Evolutionary conservation across 2,888 invertebrate species (phyloP).

Genomic region (Syritta pipiens): DNA sequence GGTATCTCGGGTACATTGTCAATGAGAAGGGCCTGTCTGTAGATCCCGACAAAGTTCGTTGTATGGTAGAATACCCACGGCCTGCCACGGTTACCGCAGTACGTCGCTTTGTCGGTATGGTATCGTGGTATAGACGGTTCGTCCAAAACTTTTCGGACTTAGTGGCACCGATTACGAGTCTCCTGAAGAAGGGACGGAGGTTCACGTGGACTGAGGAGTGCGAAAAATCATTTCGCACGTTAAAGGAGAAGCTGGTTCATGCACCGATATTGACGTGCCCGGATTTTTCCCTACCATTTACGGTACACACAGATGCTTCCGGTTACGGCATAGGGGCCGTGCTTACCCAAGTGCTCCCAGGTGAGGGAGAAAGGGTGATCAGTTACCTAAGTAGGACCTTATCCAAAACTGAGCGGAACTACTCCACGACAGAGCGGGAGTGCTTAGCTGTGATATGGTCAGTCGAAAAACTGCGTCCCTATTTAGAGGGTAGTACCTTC

Average conservation of each 20-base stretch:
- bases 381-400: conserved; percentile 29
- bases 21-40: conserved; percentile 16
- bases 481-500: conserved; percentile 43
- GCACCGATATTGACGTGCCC: conserved; percentile 12
- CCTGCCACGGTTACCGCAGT: conserved; percentile 22
- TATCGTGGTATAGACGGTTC: conserved; percentile 43
- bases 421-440: conserved; percentile 33
- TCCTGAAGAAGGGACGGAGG: conserved; percentile 29
- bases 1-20: conserved; percentile 38
- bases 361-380: conserved; percentile 32
- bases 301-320: conserved; percentile 45
- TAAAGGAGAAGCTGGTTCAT: neutral
- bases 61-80: conserved; percentile 27
- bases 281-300: conserved; percentile 17
- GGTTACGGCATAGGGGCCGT: conserved; percentile 46
- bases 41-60: conserved; percentile 40
- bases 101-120: conserved; percentile 30
- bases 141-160: conserved; percentile 23
- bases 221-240: neutral
- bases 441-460: conserved; percentile 45
- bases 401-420: conserved; percentile 3
- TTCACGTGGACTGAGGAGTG: conserved; percentile 10
- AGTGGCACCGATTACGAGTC: conserved; percentile 9
- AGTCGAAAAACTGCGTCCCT: conserved; percentile 42
- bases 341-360: conserved; percentile 20